phyloP scores from a whole-genome alignment of 2,113 vertebrate genomes.

The Gorsachius goisagi region DNA sequence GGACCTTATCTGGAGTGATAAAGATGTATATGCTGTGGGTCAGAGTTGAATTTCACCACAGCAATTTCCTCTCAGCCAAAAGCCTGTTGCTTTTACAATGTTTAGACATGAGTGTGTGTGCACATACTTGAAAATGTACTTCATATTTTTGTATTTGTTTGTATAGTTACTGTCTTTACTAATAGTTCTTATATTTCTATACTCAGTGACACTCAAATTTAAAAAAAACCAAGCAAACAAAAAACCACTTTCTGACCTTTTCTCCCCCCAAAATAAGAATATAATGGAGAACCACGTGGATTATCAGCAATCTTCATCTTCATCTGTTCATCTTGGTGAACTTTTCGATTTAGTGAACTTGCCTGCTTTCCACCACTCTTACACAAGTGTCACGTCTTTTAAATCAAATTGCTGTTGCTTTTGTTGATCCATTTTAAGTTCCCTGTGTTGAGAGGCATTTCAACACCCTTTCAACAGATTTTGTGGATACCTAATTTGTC shows the following conservation, averaged over 20 bases:
- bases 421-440: not conserved
- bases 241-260: not conserved
- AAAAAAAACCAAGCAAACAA: not conserved
- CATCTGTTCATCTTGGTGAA: not conserved
- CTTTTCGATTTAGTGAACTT: not conserved
- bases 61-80: not conserved
- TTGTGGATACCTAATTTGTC: not conserved
- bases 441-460: not conserved
- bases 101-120: not conserved
- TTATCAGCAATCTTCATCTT: not conserved
- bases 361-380: not conserved
- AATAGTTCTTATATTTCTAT: not conserved
- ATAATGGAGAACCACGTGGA: not conserved
- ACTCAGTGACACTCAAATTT: not conserved
- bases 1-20: not conserved
- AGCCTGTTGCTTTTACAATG: not conserved
- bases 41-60: not conserved
- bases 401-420: not conserved
- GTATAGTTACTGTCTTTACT: not conserved
- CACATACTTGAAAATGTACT: not conserved
- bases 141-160: not conserved
- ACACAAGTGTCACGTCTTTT: not conserved
- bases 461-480: not conserved
- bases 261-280: rapidly evolving
- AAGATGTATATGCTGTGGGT: not conserved